Conservation (phyloP, 2,888 invertebrate genomes). For the Lepidochrysops patricia region DNA sequence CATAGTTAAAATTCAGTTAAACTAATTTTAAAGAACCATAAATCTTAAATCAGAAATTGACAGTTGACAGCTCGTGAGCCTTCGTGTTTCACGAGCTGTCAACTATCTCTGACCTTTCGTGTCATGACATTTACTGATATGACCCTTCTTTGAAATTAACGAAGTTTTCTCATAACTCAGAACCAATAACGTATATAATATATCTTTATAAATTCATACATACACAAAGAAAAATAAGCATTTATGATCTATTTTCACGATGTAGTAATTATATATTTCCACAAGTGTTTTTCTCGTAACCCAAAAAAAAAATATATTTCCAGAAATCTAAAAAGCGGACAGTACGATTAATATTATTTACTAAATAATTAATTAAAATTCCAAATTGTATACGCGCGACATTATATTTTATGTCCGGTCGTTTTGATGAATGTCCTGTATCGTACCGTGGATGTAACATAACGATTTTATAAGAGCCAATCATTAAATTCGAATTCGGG, state of each 20-base stretch:
- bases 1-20: too few relatives aligned
- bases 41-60: not conserved
- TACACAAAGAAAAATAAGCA: too few relatives aligned
- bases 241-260: not conserved
- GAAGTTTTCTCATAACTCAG: too few relatives aligned
- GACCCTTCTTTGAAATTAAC: not conserved
- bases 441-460: not conserved
- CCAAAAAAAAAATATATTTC: not conserved
- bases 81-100: not conserved
- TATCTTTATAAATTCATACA: too few relatives aligned
- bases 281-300: not conserved
- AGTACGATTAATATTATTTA: not conserved
- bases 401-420: not conserved
- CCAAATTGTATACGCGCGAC: not conserved
- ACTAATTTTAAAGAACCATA: too few relatives aligned
- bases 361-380: not conserved
- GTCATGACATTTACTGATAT: not conserved
- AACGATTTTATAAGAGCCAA: not conserved
- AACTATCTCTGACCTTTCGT: not conserved
- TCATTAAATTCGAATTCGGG: constrained; percentile 5
- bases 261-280: not conserved
- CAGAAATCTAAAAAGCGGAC: not conserved
- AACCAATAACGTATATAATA: too few relatives aligned
- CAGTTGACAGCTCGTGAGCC: not conserved
- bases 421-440: not conserved